These are phyloP conservation scores for Hiodon alosoides DNA, from an alignment of 2,113 vertebrate genomes.

Conservation along the genomic window DNA sequence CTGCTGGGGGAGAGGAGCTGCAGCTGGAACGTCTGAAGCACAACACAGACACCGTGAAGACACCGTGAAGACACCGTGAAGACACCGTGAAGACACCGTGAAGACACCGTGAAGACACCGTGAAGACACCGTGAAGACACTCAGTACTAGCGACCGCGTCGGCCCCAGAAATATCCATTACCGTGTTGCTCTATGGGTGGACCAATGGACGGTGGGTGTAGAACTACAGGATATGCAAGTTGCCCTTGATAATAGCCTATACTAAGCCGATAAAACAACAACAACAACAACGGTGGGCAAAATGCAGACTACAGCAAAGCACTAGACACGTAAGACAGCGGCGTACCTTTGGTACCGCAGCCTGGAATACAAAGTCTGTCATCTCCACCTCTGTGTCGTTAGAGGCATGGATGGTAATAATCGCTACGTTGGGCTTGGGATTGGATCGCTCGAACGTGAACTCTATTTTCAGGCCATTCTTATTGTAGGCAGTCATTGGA, in stretches of 20 bases:
- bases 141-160: neutral
- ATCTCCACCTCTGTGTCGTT: slow-evolving; percentile 93
- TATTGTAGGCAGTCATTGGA: slow-evolving; percentile 92
- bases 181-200: neutral
- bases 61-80: neutral
- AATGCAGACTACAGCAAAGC: no score
- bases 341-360: slow-evolving; percentile 99
- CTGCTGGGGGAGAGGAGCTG: slow-evolving; percentile 98
- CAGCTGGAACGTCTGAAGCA: slow-evolving; percentile 92
- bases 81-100: neutral
- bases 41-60: slow-evolving; percentile 14
- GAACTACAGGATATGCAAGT: no score
- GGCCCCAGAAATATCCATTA: neutral
- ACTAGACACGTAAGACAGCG: neutral
- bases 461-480: slow-evolving; percentile 97
- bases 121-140: slow-evolving; percentile 8
- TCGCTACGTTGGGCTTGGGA: slow-evolving; percentile 88
- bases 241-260: no score
- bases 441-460: slow-evolving; percentile 97
- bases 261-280: neutral
- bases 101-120: slow-evolving; percentile 8
- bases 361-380: slow-evolving; percentile 99
- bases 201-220: no score
- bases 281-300: neutral
- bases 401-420: slow-evolving; percentile 95